These are phyloP conservation scores for Sarcophaga variegata DNA, from an alignment of 2,888 invertebrate species.

Conservation along the genomic window DNA sequence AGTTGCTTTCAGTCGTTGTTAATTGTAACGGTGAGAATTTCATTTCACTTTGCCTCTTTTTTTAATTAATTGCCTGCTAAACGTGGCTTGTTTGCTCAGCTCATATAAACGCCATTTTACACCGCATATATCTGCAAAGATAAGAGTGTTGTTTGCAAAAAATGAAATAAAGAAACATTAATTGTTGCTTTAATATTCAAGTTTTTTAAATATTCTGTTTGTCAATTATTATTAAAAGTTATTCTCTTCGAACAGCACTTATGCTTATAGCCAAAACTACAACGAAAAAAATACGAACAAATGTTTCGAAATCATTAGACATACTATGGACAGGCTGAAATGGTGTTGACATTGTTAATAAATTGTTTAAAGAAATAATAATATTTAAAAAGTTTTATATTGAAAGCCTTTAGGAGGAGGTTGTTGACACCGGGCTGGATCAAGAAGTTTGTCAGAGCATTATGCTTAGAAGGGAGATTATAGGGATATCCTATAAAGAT, in stretches of 20 bases:
- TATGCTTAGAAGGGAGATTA: no score
- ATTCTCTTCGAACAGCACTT: not conserved
- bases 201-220: not conserved
- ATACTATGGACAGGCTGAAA: no score
- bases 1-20: constrained; percentile 36
- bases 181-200: constrained; percentile 1
- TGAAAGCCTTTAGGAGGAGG: no score
- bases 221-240: constrained; percentile 50
- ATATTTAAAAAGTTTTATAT: no score
- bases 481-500: no score
- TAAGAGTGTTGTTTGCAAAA: constrained; percentile 8
- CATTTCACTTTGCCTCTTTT: not conserved
- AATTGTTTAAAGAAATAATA: no score
- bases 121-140: not conserved
- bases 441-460: no score
- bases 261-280: no score
- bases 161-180: constrained; percentile 53
- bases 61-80: constrained; percentile 48
- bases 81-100: constrained; percentile 6
- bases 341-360: not conserved
- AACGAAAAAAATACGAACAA: no score
- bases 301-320: no score
- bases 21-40: not conserved
- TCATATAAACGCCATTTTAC: not conserved
- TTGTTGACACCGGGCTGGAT: no score